Evolutionary conservation across 2,888 invertebrate species (phyloP).

Genomic region (Adineta ricciae): DNA sequence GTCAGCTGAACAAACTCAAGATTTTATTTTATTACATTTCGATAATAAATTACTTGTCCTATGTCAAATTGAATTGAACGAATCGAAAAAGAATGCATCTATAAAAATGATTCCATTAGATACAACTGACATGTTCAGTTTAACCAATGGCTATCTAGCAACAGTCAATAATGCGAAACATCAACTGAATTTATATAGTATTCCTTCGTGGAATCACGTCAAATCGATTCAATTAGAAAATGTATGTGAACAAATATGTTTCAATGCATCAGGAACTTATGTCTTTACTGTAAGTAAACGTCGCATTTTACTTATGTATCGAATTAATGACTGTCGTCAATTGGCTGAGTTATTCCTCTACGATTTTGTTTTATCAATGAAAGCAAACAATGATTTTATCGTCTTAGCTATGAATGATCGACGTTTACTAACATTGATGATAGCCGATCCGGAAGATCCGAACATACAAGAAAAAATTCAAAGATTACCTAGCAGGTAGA

Average conservation of each 20-base stretch:
- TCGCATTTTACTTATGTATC: background rate
- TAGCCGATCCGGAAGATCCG: background rate
- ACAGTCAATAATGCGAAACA: background rate
- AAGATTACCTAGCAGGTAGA: background rate
- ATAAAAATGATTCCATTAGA: background rate
- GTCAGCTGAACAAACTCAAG: background rate
- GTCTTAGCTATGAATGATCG: slow-evolving; percentile 25
- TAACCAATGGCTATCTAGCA: background rate
- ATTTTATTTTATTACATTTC: background rate
- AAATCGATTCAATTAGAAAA: background rate
- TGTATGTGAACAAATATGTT: background rate
- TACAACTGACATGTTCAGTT: background rate
- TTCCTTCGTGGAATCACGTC: background rate
- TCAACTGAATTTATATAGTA: background rate
- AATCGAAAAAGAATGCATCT: background rate
- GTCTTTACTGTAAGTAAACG: background rate
- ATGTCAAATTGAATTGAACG: background rate
- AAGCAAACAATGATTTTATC: background rate
- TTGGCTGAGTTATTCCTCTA: slow-evolving; percentile 7
- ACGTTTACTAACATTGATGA: slow-evolving; percentile 23
- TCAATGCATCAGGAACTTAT: background rate
- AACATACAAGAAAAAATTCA: background rate
- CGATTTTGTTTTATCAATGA: background rate
- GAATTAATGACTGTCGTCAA: background rate
- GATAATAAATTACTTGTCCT: background rate